Base-by-base conservation (phyloP, 1,140 invertebrate species). In the Phortica variegata region DNA sequence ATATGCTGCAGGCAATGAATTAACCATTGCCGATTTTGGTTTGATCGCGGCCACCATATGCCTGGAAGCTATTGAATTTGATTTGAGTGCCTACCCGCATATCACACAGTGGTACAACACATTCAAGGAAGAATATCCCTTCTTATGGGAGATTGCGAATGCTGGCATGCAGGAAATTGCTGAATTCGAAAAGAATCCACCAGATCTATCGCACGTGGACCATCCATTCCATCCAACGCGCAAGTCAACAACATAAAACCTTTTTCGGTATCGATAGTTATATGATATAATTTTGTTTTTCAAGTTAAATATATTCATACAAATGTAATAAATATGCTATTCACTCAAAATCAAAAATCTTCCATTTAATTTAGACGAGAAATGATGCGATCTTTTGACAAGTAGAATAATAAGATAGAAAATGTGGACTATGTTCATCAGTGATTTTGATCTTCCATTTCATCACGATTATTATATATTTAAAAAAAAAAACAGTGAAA, bases 1-100 rank as follows among this genome's bases (percentile, higher is more conserved):
- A 49, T 87, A 87, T 61, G 84, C 81, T n/a, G 86, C 87, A 18
- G 76, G 72, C 66, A 82, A 88, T 59, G 74, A 84, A 51, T 46
- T 89, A 15, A 89, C 87, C 2, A 88, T 90, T 51, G 87, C 86
- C 3, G 87, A 89, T 65, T 85, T 89, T 56, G 83, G 6, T 70
- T 89, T 2, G 71, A n/a, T 86, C 29, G 84, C 86, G 13, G 81
- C 85, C 3, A 87, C 84, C 0, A 82, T 88, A 77, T 86, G 84
- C 42, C 72, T 89, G 26, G 87, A 90, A 75, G 85, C 82, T 1
- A 86, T 88, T 15, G 71, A 79, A 32, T 87, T 87, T 60, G 83
- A 87, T 66, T 77, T 82, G 46, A 80, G 78, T 38, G 65, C 76
- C 39, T 87, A 84, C 65, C 69, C 77, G 17, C 65, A 78, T 56